Evolutionary conservation across 2,113 vertebrate genomes (phyloP).

Genomic region (Nipponia nippon): DNA sequence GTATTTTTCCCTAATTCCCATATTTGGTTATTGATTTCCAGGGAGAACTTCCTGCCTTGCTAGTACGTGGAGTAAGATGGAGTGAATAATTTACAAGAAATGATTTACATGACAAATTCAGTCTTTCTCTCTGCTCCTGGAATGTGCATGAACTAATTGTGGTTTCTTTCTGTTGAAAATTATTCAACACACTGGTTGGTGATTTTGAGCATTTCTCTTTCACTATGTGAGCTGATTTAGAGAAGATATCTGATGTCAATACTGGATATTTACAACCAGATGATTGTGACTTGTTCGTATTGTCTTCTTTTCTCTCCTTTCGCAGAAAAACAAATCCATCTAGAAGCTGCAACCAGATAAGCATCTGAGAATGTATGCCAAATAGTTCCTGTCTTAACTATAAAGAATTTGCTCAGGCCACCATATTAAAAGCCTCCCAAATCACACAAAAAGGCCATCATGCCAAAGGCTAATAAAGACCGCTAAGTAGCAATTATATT

Average conservation of each 20-base stretch:
- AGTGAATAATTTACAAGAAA: neutral
- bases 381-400: neutral
- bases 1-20: neutral
- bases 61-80: neutral
- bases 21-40: neutral
- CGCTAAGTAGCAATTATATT: slow-evolving; percentile 21
- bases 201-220: neutral
- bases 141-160: neutral
- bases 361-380: neutral
- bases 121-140: neutral
- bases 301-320: neutral
- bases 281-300: accelerated
- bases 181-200: neutral
- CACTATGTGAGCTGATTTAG: neutral
- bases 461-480: slow-evolving; percentile 57
- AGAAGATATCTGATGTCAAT: neutral
- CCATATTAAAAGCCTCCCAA: neutral
- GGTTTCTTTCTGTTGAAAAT: neutral
- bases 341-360: neutral
- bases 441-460: neutral
- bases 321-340: neutral
- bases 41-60: neutral
- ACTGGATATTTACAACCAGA: neutral
- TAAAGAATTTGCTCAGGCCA: neutral
- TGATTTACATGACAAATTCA: neutral